phyloP scores from a whole-genome alignment of 2,888 invertebrate species.

The Allacma fusca region DNA sequence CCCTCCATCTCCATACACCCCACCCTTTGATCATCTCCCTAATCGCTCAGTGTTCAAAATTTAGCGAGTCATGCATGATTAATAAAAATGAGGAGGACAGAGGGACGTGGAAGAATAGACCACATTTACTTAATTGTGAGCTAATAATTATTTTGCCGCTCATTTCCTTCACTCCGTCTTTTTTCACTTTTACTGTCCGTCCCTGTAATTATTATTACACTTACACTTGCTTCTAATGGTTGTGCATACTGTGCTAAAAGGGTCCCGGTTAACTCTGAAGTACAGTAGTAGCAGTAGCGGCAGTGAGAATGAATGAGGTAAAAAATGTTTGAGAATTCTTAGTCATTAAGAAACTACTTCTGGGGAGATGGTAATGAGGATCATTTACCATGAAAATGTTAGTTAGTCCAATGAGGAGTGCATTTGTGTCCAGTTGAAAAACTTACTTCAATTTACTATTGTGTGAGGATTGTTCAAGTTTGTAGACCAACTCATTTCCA shows the following conservation, averaged over 20 bases:
- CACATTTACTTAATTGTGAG: slow-evolving; percentile 6
- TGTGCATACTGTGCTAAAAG: too few species aligned
- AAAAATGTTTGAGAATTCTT: neutral
- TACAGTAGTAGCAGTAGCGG: neutral
- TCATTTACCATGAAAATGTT: neutral
- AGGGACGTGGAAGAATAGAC: neutral
- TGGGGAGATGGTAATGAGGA: neutral
- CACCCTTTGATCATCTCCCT: neutral
- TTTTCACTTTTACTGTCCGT: neutral
- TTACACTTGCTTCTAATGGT: too few species aligned
- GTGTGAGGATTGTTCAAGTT: slow-evolving; percentile 5
- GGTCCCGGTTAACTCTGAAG: too few species aligned
- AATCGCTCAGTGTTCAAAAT: neutral
- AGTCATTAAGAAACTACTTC: neutral
- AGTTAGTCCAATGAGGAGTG: slow-evolving; percentile 1
- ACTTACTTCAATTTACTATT: slow-evolving; percentile 11
- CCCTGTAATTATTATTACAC: too few species aligned
- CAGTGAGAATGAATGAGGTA: neutral
- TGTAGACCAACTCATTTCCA: neutral
- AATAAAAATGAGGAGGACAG: neutral
- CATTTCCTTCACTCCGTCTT: neutral
- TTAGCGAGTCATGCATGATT: neutral
- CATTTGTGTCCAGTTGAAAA: slow-evolving; percentile 8
- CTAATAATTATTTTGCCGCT: slow-evolving; percentile 9
- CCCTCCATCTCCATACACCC: too few species aligned